A percentile compares a stretch with the other conserved stretches of the same genome.
Evolutionary conservation across 2,113 vertebrate species (phyloP).

Genomic region (Zapornia atra): DNA sequence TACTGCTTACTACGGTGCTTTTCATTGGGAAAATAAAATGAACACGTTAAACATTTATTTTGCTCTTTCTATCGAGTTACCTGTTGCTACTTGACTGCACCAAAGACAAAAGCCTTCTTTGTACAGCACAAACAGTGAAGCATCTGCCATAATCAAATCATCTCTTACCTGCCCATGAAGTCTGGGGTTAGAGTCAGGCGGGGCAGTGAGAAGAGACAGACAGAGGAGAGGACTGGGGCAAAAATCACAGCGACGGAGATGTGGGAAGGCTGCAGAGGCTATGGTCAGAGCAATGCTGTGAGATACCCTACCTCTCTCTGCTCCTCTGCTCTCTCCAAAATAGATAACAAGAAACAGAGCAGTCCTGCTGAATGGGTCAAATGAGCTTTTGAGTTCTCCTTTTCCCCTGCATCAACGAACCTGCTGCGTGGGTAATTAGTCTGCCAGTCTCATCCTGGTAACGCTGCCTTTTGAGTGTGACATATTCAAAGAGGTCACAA

Average conservation of each 20-base stretch:
- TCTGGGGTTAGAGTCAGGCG: background rate
- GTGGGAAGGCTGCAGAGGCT: background rate
- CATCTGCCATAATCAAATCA: background rate
- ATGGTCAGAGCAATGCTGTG: background rate
- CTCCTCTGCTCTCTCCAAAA: background rate
- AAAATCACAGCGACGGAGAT: background rate
- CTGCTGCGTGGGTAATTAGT: background rate
- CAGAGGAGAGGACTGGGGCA: background rate
- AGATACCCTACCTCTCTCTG: background rate
- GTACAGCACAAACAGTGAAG: background rate
- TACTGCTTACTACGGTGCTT: background rate
- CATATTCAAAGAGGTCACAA: slow-evolving; percentile 13
- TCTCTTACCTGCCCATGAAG: background rate
- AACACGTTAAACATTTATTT: background rate
- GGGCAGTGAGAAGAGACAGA: background rate
- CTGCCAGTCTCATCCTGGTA: background rate
- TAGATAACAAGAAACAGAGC: background rate
- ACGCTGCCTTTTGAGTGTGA: background rate
- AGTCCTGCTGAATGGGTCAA: background rate
- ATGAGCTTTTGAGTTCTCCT: background rate
- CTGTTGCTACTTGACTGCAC: background rate
- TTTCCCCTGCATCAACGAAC: background rate
- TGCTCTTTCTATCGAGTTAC: background rate
- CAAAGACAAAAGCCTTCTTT: background rate
- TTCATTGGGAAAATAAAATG: slow-evolving; percentile 6